Base-by-base conservation (phyloP, 2,113 vertebrate species). In the Engraulis encrasicolus region DNA sequence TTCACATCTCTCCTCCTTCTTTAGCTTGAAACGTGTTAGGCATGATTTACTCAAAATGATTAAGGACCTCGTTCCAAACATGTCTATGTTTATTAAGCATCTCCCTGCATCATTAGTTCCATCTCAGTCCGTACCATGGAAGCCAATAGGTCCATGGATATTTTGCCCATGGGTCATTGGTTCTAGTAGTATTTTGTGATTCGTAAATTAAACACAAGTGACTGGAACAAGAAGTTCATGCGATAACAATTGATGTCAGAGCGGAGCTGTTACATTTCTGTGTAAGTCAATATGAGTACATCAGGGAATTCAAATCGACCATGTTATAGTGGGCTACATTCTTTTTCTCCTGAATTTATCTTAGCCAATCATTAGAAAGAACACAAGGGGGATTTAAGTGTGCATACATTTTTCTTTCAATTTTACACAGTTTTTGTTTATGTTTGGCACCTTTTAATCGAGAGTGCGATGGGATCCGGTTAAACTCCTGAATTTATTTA, bases 21-120 rank as follows among this genome's bases (percentile, higher is more conserved):
- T 23, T 61, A 23, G 20, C 20, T 23, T 7, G 6, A 23, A 61
- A 27, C 23, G 31, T 66, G 58, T 27, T 66, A 61, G 54, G 11
- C 23, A 66, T 66, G 14, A 14, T 66, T 66, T 66, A 66, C 58
- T 31, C n/a, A 66, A 66, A 66, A 66, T 66, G 58, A 66, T 66
- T 66, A 66, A 66, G 58, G n/a, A 2, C 23, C 23, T 27, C 58
- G 23, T 66, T 31, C 7, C 23, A 66, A 66, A 66, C 58, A 31
- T 66, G 23, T 66, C 58, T 9, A 31, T 66, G 58, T 66, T 66
- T 66, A 31, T 66, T 66, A 66, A 66, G 23, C 58, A 66, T n/a
- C 58, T 66, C 58, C 23, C 1, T 7, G 23, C 7, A 12, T 31
- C 58, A 66, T 66, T 66, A 66, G 58, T 14, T 66, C 58, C 23